Evolutionary conservation across 2,888 invertebrate species (phyloP).

Genomic region (Cartodere bifasciata): DNA sequence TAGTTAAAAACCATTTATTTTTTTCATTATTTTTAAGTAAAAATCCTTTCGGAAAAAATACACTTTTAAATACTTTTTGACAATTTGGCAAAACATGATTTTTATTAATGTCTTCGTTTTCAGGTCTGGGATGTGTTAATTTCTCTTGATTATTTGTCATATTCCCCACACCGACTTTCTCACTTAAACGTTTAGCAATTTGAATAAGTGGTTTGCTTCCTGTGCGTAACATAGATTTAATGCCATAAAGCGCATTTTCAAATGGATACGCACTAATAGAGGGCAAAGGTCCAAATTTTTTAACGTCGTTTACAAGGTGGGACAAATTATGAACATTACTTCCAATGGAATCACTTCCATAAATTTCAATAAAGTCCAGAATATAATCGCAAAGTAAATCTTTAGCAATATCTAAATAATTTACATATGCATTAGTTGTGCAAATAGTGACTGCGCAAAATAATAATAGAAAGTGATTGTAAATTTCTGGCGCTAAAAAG

Average conservation of each 20-base stretch:
- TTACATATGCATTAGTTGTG: constrained; percentile 10
- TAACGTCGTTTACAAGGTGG: constrained; percentile 23
- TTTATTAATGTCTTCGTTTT: background rate
- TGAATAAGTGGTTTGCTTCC: constrained; percentile 1
- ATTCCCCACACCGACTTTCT: background rate
- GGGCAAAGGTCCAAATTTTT: constrained; percentile 20
- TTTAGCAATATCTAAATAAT: constrained; percentile 8
- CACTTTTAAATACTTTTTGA: background rate
- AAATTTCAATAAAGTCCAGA: constrained; percentile 14
- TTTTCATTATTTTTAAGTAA: constrained; percentile 2
- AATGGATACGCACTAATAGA: constrained; percentile 23
- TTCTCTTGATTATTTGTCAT: background rate
- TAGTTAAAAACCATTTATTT: constrained; percentile 7
- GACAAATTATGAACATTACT: constrained; percentile 28
- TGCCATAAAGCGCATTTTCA: constrained; percentile 21
- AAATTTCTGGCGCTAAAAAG: constrained; percentile 9
- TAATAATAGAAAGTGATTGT: constrained; percentile 11
- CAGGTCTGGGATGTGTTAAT: background rate
- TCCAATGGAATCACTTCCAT: constrained; percentile 20
- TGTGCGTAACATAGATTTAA: constrained; percentile 1
- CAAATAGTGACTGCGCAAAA: constrained; percentile 12
- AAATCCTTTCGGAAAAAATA: constrained; percentile 1
- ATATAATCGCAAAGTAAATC: constrained; percentile 8
- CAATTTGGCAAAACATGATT: background rate
- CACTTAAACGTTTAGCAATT: constrained; percentile 1